These are phyloP conservation scores for Lepilemur septentrionalis DNA, from an alignment of 2,797 vertebrate genomes.

Conservation along the genomic window DNA sequence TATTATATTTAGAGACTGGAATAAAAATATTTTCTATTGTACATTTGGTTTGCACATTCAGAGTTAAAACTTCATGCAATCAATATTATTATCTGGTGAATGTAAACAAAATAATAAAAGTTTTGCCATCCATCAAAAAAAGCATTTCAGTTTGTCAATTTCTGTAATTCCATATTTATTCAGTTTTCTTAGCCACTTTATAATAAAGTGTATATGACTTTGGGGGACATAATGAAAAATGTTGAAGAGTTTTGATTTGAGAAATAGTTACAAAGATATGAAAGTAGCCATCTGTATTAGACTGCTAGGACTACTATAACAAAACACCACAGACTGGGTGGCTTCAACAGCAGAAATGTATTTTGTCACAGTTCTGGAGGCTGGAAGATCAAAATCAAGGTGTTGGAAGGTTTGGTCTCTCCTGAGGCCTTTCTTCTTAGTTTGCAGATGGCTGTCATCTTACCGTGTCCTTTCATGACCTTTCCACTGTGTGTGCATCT, in stretches of 20 bases:
- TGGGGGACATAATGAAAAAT: neutral
- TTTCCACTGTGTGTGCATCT: neutral
- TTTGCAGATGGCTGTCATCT: neutral
- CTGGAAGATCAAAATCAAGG: neutral
- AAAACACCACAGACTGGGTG: neutral
- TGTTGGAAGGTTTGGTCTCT: neutral
- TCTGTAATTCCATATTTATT: neutral
- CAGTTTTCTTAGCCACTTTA: neutral
- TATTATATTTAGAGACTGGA: neutral
- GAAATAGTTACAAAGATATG: neutral
- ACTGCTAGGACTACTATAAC: neutral
- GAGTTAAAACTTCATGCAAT: neutral
- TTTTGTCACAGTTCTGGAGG: neutral
- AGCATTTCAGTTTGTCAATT: neutral
- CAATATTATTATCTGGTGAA: neutral
- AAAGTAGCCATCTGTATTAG: neutral
- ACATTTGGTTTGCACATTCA: neutral
- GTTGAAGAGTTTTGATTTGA: neutral
- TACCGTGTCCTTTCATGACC: accelerated
- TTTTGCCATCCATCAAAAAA: neutral
- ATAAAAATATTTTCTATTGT: neutral
- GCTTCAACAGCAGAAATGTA: neutral
- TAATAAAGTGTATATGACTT: neutral
- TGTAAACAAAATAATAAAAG: neutral
- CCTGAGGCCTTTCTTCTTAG: neutral